Conservation (phyloP, 2,888 invertebrate genomes). For the Himalopsyche tibetana region DNA sequence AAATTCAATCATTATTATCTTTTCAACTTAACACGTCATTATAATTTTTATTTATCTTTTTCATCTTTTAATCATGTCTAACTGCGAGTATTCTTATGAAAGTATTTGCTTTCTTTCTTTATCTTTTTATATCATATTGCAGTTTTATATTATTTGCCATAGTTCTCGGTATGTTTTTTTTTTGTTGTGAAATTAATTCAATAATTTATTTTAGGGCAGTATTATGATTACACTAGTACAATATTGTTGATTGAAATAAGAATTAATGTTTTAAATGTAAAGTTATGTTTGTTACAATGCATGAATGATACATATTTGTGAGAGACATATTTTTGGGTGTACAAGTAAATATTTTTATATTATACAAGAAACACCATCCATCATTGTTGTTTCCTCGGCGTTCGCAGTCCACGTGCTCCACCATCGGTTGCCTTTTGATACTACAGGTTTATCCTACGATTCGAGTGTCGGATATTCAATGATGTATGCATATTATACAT, state of each 20-base stretch:
- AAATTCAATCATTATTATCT: no score
- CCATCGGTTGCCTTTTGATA: conserved; percentile 32
- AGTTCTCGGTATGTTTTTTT: conserved; percentile 54
- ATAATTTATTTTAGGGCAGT: conserved; percentile 65
- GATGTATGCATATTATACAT: background rate
- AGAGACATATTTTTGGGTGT: conserved; percentile 28
- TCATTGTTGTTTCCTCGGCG: conserved; percentile 42
- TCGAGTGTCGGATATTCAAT: conserved; percentile 22
- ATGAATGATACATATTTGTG: conserved; percentile 38
- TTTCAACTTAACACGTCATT: no score
- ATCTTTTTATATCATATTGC: background rate
- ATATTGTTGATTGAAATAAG: conserved; percentile 63
- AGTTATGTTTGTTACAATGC: conserved; percentile 57
- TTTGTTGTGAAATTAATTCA: conserved; percentile 58
- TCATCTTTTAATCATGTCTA: background rate
- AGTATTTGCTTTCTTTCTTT: conserved; percentile 14
- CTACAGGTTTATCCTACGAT: background rate
- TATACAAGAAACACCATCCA: conserved; percentile 27
- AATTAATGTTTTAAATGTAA: conserved; percentile 60
- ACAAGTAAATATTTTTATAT: conserved; percentile 43
- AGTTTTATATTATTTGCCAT: conserved; percentile 49
- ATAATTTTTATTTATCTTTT: background rate
- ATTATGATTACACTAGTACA: conserved; percentile 65
- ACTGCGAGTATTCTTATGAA: background rate
- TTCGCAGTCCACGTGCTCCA: conserved; percentile 2